Base-by-base conservation (phyloP, 2,113 vertebrate species). In the Erythrocercus mccallii region DNA sequence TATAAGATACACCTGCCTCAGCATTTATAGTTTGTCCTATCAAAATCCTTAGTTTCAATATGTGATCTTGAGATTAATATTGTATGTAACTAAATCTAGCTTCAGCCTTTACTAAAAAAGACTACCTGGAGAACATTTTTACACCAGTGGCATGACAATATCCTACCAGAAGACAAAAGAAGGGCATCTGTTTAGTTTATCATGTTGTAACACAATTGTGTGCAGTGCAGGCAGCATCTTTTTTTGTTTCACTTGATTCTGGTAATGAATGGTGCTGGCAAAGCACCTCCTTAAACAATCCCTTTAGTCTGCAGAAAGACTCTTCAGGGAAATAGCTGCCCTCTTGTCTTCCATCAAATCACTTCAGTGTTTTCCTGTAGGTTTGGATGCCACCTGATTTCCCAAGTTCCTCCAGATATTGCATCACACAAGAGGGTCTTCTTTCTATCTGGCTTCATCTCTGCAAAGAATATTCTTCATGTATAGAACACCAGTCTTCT, bases 401-500 rank as follows among this genome's bases (percentile, higher is more conserved):
- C 71, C 87, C 90, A 93, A 61, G 61, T 91, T 97, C 47, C 93
- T 96, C 86, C 88, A 78, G 53, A 81, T 12, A 92, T 92, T 12
- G 8, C 65, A 91, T 96, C 76, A 94, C n/a, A 69, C 47, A 78
- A 81, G 56, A 94, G 57, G 78, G 65, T 96, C 91, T 96, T 96
- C 90, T 96, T 88, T 96, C 95, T 95, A 89, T 97, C 96, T 97
- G 86, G 89, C 86, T 97, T 97, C 92, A 91, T 97, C 95, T 97
- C 96, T 68, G 76, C 88, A 92, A 94, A 93, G 90, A 92, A 97
- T 93, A 95, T 73, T 90, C 88, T 97, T 97, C 82, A 82, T 80
- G 86, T 83, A 95, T 92, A 94, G 85, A 98, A 97, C 54, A 94
- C 77, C 85, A 95, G 86, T 96, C 92, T 97, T 96, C 96, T 81